phyloP scores from a whole-genome alignment of 2,888 invertebrate species.

The Cylindroiulus punctatus region DNA sequence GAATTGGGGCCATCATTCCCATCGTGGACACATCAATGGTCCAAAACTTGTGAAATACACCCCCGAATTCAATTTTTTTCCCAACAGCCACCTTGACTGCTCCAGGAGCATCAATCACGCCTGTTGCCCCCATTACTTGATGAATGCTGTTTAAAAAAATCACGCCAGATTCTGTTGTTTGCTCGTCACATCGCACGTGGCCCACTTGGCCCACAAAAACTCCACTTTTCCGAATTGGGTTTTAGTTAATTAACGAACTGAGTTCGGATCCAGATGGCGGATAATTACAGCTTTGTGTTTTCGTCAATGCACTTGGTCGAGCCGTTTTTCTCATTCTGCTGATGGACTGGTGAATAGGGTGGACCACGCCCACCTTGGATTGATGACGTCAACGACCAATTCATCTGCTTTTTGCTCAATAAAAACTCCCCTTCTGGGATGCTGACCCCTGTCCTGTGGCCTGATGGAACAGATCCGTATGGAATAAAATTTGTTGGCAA shows the following conservation, averaged over 20 bases:
- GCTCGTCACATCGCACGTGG: conserved; percentile 3
- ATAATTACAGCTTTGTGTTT: conserved; percentile 36
- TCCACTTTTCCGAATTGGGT: conserved; percentile 34
- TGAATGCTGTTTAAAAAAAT: conserved; percentile 7
- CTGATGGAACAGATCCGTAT: background rate
- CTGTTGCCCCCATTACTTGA: conserved; percentile 3
- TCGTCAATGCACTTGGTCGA: background rate
- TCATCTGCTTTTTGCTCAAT: conserved; percentile 2
- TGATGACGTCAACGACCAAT: conserved; percentile 15
- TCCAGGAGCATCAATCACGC: background rate
- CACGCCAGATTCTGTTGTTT: conserved; percentile 26
- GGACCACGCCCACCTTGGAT: background rate
- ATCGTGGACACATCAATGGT: too few relatives aligned
- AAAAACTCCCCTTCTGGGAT: background rate
- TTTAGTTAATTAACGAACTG: conserved; percentile 36
- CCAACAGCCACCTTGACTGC: background rate
- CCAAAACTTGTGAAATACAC: background rate
- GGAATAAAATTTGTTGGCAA: background rate
- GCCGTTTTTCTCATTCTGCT: conserved; percentile 17
- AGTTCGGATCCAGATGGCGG: conserved; percentile 13
- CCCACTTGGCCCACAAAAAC: background rate
- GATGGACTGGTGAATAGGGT: conserved; percentile 30
- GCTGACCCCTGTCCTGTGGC: background rate
- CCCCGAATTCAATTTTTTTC: background rate
- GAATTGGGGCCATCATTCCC: too few relatives aligned